A percentile compares a stretch with the other conserved stretches of the same genome.
These are phyloP conservation scores for Brachionus paranguensis DNA, from an alignment of 1,140 invertebrate species.

Conservation along the genomic window DNA sequence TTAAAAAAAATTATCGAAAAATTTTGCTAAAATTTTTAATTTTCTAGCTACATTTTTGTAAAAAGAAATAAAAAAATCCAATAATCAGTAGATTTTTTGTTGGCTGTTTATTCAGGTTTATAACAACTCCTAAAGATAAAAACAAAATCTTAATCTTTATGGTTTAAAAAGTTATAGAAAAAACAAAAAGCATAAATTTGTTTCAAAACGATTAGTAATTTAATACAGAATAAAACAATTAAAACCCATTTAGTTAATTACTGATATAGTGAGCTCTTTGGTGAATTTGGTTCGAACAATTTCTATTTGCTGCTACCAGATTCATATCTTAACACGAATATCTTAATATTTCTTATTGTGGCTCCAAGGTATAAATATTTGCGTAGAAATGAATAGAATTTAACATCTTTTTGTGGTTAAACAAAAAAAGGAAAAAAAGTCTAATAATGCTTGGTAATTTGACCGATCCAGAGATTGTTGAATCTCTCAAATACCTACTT, in stretches of 20 bases:
- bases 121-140: not conserved
- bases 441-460: not conserved
- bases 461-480: slow-evolving; percentile 38
- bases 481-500: slow-evolving; percentile 37
- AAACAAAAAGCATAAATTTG: not conserved
- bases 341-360: not conserved
- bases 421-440: not conserved
- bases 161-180: not conserved
- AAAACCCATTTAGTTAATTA: not conserved
- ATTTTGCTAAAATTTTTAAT: no score
- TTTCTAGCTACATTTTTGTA: no score
- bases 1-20: no score
- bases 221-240: not conserved
- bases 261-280: not conserved
- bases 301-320: not conserved
- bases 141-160: not conserved
- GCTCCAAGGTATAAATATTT: not conserved
- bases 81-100: no score
- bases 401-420: not conserved
- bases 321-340: not conserved
- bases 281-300: not conserved
- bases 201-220: not conserved
- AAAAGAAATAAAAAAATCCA: no score
- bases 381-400: not conserved
- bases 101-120: not conserved